Conservation (phyloP, 2,797 vertebrate genomes). For the Diplodus sargus region DNA sequence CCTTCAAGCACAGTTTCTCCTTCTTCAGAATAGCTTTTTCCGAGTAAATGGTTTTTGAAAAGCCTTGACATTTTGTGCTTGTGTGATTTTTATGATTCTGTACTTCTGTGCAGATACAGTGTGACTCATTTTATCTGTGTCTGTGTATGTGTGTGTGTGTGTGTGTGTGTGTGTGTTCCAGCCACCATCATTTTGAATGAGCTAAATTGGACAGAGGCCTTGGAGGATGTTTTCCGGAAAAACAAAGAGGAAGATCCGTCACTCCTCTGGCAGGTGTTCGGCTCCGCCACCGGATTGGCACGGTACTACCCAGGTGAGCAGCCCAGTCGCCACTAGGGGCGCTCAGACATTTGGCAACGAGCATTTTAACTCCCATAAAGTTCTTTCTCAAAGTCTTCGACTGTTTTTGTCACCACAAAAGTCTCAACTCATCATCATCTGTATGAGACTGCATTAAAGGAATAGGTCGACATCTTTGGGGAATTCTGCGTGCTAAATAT, state of each 20-base stretch:
- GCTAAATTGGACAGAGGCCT: conserved; percentile 93
- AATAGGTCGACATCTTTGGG: neutral
- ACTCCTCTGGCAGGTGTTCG: conserved; percentile 96
- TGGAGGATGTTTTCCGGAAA: conserved; percentile 93
- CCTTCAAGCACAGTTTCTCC: conserved; percentile 9
- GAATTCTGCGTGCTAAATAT: neutral
- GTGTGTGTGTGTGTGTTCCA: conserved; percentile 69
- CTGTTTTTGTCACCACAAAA: too few relatives aligned
- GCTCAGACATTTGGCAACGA: neutral
- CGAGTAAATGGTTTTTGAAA: conserved; percentile 39
- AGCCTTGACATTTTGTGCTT: conserved; percentile 47
- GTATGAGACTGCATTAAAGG: too few relatives aligned
- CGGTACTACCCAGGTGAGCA: conserved; percentile 91
- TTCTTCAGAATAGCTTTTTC: conserved; percentile 26
- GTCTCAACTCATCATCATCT: neutral
- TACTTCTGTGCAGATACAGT: conserved; percentile 16
- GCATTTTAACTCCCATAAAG: too few relatives aligned
- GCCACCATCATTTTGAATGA: conserved; percentile 96
- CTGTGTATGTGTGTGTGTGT: conserved; percentile 35
- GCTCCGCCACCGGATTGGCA: conserved; percentile 94
- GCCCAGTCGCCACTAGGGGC: neutral
- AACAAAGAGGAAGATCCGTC: conserved; percentile 94
- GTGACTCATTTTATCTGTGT: conserved; percentile 41
- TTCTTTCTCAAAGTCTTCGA: too few relatives aligned
- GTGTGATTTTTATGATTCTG: conserved; percentile 41